phyloP scores from a whole-genome alignment of 2,797 vertebrate genomes.

The Onychomys torridus region DNA sequence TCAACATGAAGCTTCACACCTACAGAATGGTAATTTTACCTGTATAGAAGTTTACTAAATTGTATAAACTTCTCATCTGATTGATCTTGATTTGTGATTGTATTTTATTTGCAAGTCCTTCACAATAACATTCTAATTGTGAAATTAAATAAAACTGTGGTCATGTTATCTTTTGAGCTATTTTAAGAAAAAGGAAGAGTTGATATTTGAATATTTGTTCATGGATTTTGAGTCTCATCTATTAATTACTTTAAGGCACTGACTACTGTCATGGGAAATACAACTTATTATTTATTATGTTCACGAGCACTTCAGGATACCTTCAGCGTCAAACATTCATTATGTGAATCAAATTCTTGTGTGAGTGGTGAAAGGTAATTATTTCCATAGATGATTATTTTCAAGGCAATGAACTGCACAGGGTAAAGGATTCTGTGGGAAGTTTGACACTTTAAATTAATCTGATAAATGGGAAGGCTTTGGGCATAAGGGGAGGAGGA shows the following conservation, averaged over 20 bases:
- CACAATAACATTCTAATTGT: not conserved
- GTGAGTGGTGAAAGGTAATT: not conserved
- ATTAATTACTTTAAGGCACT: not conserved
- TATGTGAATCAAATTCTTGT: not conserved
- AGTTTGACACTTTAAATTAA: not conserved
- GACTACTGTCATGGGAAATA: not conserved
- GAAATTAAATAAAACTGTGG: not conserved
- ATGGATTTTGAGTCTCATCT: conserved; percentile 8
- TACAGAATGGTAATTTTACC: not conserved
- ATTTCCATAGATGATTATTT: not conserved
- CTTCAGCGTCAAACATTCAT: not conserved
- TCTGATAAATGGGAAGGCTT: not conserved
- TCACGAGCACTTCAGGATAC: not conserved
- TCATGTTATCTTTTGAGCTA: not conserved
- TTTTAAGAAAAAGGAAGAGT: not conserved
- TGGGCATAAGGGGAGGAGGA: not conserved
- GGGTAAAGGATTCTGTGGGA: not conserved
- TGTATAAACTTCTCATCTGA: not conserved
- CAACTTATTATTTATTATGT: not conserved
- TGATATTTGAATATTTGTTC: not conserved
- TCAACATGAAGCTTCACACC: not conserved
- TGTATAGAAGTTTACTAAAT: not conserved
- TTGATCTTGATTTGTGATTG: not conserved
- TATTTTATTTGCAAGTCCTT: not conserved
- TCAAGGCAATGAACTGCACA: not conserved